Base-by-base conservation (phyloP, 2,888 invertebrate species). In the Drosophila rubida region DNA sequence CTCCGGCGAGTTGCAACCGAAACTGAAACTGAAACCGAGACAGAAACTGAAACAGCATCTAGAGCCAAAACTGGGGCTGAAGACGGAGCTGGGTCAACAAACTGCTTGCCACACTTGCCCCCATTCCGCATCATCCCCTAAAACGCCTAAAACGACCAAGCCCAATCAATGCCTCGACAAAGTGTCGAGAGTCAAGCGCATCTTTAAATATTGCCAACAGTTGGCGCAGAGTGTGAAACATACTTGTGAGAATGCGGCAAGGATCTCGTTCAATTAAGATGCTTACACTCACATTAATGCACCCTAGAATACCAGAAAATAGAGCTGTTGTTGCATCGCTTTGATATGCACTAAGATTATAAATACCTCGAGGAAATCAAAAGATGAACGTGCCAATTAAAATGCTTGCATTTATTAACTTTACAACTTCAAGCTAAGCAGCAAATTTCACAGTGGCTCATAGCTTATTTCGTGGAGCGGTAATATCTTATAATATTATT, bases 51-150 rank as follows among this genome's bases (percentile, higher is more conserved):
- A 37, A 9, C 62, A 16, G 19, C 1, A 19, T 19, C 6, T 6
- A 32, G 30, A 51, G 23, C 25, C 35, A 39, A 32, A 35, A 7
- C 48, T 13, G 41, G 8, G 32, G 30, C 59, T 63, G 19, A 22
- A 41, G 46, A 25, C 49, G 78, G 41, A 58, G 69, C 60, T 76
- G 80, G 80, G 82, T 86, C 86, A 86, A 83, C 73, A 82, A 82
- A 82, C 86, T 86, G 72, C 59, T 50, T 50, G 57, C 37, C 51
- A 42, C 54, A 44, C 49, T 59, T 58, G 8, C 42, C 61, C 35
- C 44, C 9, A 0, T 4, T 27, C n/a, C n/a, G 9, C 1, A 22
- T 60, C 64, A 69, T 54, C 64, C 73, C 70, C 58, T 25, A 37
- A 65, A 65, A 46, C 45, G 19, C 32, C n/a, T n/a, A n/a, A n/a